phyloP scores from a whole-genome alignment of 2,797 vertebrate species.

The Poecilia wingei region DNA sequence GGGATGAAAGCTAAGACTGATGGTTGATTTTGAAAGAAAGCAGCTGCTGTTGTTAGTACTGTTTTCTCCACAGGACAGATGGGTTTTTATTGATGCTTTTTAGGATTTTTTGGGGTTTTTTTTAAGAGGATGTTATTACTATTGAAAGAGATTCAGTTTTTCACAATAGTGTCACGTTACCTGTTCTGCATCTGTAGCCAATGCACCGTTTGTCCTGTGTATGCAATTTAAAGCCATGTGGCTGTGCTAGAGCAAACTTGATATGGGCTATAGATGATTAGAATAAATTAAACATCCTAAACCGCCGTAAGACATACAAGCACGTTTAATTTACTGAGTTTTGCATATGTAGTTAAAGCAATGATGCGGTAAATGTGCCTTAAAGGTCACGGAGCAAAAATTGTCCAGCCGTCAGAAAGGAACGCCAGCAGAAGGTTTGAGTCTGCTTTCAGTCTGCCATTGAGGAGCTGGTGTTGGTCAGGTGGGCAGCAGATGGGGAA shows the following conservation, averaged over 20 bases:
- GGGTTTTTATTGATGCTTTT: slow-evolving; percentile 16
- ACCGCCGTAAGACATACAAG: neutral
- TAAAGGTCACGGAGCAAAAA: neutral
- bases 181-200: neutral
- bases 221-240: neutral
- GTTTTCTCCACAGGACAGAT: slow-evolving; percentile 33
- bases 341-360: neutral
- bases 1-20: neutral
- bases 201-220: neutral
- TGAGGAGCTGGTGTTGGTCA: slow-evolving; percentile 54
- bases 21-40: slow-evolving; percentile 28
- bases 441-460: neutral
- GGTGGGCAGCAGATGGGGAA: slow-evolving; percentile 66
- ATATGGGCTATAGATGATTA: slow-evolving; percentile 29
- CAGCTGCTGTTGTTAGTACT: slow-evolving; percentile 51
- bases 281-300: neutral
- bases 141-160: slow-evolving; percentile 24
- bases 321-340: neutral
- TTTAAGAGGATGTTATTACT: slow-evolving; percentile 24
- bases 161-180: neutral
- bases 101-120: neutral
- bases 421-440: neutral
- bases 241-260: slow-evolving; percentile 33
- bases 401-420: neutral
- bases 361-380: neutral